Evolutionary conservation across 2,113 vertebrate species (phyloP).

Genomic region (Bagarius yarrelli): DNA sequence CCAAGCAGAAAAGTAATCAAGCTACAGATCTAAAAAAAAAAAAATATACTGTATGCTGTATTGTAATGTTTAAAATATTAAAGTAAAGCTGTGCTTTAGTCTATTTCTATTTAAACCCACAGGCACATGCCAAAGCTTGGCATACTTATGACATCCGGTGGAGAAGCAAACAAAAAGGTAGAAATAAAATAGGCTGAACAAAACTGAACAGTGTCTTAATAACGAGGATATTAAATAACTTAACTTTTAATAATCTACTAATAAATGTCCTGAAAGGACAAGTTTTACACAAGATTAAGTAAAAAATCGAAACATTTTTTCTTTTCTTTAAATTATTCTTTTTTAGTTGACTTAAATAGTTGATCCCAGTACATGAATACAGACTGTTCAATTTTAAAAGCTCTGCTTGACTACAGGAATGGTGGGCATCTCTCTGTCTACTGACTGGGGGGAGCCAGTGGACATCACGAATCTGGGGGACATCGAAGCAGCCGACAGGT

Average conservation of each 20-base stretch:
- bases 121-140: conserved; percentile 86
- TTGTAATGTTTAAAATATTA: background rate
- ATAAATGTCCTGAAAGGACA: background rate
- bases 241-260: background rate
- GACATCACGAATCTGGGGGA: conserved; percentile 78
- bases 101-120: conserved; percentile 36
- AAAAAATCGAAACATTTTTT: background rate
- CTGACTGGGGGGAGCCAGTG: conserved; percentile 85
- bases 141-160: conserved; percentile 81
- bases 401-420: conserved; percentile 69
- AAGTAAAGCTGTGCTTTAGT: background rate
- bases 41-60: background rate
- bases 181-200: background rate
- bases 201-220: background rate
- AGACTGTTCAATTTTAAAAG: background rate
- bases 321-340: background rate
- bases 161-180: conserved; percentile 82
- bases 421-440: conserved; percentile 84
- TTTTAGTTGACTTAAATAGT: background rate
- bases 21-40: background rate
- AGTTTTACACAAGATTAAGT: background rate
- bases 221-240: background rate
- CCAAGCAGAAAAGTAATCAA: conserved; percentile 13
- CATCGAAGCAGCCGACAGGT: conserved; percentile 82
- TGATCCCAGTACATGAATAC: background rate